phyloP scores from a whole-genome alignment of 2,113 vertebrate species.

The Nycticebus coucang region DNA sequence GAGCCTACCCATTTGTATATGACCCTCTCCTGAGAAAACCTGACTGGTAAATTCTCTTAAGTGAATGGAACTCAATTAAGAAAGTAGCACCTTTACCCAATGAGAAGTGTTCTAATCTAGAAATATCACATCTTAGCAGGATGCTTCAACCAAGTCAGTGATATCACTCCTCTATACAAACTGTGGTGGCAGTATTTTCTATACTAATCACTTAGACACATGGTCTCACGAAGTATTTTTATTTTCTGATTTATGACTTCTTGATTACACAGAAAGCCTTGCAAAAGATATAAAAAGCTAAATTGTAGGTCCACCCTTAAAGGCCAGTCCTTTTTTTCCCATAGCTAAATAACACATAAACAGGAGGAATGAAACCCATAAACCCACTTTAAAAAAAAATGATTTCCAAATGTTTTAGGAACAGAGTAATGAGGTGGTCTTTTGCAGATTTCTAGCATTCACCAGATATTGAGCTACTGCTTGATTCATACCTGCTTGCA shows the following conservation, averaged over 20 bases:
- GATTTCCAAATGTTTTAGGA: slow-evolving; percentile 63
- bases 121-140: background rate
- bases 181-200: background rate
- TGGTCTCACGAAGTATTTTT: background rate
- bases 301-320: background rate
- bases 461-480: background rate
- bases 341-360: background rate
- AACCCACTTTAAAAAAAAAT: background rate
- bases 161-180: background rate
- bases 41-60: background rate
- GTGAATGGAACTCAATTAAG: background rate
- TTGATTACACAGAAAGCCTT: background rate
- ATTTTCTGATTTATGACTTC: background rate
- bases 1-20: background rate
- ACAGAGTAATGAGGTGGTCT: slow-evolving; percentile 7
- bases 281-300: background rate
- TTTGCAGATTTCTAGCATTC: slow-evolving; percentile 50
- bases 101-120: background rate
- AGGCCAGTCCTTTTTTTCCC: slow-evolving; percentile 16
- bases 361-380: background rate
- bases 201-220: background rate
- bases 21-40: background rate
- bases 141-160: background rate
- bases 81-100: background rate
- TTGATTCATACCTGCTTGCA: slow-evolving; percentile 71